Base-by-base conservation (phyloP, 2,797 vertebrate genomes). In the Notolabrus celidotus region DNA sequence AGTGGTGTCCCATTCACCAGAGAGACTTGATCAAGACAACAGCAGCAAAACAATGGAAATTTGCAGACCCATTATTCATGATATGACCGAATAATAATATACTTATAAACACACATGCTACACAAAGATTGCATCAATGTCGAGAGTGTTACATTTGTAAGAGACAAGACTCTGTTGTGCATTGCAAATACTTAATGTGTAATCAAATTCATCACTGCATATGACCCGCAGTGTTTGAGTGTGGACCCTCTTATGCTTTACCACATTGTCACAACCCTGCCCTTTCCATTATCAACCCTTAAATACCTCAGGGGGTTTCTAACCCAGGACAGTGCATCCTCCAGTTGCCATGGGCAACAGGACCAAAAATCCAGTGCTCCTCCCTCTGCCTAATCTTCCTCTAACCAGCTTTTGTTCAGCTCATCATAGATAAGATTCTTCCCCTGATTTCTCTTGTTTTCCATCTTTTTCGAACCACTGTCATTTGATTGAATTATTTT, bases 401-500 rank as follows among this genome's bases (percentile, higher is more conserved):
- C 36, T 11, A 43, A 63, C 29, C 45, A 50, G 34, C 59, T 42
- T 53, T 54, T 66, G 11, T 62, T 67, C 34, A 27, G 12, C 16
- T 52, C 33, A 50, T 61, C 38, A 39, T 20, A 22, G 14, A 33
- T 29, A 61, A 25, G 25, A 52, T 52, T 67, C 34, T 8, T 39
- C 19, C 6, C 1, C 3, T 0, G 14, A 25, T 49, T 55, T 10
- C 27, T 49, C 72, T 57, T 58, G 34, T 66, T 59, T 36, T 31
- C 51, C 1, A 15, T 17, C 11, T 51, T 76, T 42, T 61, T 52
- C 17, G 51, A 31, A 46, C 5, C 14, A 7, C 25, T 42, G n/a
- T 71, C 33, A 53, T 72, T 53, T 66, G 57, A 66, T 29, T 79
- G 22, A 63, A 17, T 50, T 38, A 16, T 67, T 53, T 22, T 60